Conservation (phyloP, 2,113 vertebrate species). For the Neoarius graeffei region DNA sequence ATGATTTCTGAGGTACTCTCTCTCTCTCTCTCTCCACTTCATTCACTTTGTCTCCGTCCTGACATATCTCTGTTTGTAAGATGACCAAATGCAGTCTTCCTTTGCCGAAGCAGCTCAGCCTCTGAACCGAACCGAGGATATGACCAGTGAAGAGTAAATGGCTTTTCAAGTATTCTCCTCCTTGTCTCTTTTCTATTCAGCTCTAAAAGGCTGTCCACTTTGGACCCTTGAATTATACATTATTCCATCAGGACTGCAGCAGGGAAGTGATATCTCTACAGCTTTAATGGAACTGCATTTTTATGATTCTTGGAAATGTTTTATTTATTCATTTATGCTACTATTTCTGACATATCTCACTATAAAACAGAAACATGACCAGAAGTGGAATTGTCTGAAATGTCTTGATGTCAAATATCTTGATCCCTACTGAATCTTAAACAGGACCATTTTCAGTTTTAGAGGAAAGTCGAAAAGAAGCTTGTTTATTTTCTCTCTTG, state of each 20-base stretch:
- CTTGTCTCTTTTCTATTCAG: constrained; percentile 39
- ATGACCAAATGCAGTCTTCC: constrained; percentile 35
- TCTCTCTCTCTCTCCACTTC: neutral
- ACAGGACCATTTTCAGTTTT: neutral
- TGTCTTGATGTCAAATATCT: neutral
- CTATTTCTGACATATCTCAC: neutral
- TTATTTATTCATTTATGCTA: constrained; percentile 20
- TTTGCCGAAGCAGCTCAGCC: neutral
- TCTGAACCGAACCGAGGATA: constrained; percentile 20
- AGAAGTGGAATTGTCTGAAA: neutral
- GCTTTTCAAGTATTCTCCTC: constrained; percentile 38
- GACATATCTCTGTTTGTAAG: constrained; percentile 22
- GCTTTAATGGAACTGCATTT: constrained; percentile 16
- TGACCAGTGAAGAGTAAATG: constrained; percentile 41
- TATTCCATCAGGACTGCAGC: constrained; percentile 31
- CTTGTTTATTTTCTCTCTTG: neutral
- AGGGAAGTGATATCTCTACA: neutral
- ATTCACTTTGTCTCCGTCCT: constrained; percentile 17
- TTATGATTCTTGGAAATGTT: constrained; percentile 17
- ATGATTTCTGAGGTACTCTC: constrained; percentile 16
- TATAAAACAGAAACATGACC: neutral
- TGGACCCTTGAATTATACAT: constrained; percentile 45
- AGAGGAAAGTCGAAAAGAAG: neutral
- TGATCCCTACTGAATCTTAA: neutral
- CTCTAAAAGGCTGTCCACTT: constrained; percentile 38